A percentile compares a stretch with the other conserved stretches of the same genome.
Evolutionary conservation across 1,140 invertebrate genomes (phyloP).

Genomic region (Cardiocondyla obscurior): DNA sequence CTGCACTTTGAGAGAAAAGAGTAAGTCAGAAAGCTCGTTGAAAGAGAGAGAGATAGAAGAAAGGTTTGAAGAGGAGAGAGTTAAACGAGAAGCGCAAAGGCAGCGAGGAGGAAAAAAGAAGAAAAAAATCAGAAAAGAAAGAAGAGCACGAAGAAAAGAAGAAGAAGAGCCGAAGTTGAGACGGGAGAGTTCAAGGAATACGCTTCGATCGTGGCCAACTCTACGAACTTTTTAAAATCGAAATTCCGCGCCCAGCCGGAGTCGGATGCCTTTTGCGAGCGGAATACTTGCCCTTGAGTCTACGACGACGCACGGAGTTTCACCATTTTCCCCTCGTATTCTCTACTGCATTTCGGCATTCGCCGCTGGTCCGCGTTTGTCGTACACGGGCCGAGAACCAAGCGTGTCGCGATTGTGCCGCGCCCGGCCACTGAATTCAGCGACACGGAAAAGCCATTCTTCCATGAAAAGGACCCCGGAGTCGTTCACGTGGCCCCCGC

Average conservation of each 20-base stretch:
- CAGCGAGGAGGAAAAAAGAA: slow-evolving; percentile 5
- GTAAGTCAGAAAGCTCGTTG: slow-evolving; percentile 47
- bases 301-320: background rate
- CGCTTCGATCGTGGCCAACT: slow-evolving; percentile 43
- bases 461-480: slow-evolving; percentile 71
- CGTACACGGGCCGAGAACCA: slow-evolving; percentile 11
- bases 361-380: slow-evolving; percentile 6
- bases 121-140: background rate
- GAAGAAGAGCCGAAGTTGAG: slow-evolving; percentile 7
- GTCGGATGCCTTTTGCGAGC: slow-evolving; percentile 5
- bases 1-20: slow-evolving; percentile 51
- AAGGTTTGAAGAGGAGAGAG: background rate
- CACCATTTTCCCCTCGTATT: background rate
- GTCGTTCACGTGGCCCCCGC: slow-evolving; percentile 39
- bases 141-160: background rate
- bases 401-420: slow-evolving; percentile 58
- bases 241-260: slow-evolving; percentile 35
- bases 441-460: slow-evolving; percentile 82
- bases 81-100: background rate
- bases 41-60: slow-evolving; percentile 18
- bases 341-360: slow-evolving; percentile 46
- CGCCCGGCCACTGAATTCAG: slow-evolving; percentile 68
- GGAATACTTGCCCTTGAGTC: slow-evolving; percentile 50
- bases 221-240: slow-evolving; percentile 50
- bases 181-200: slow-evolving; percentile 52